phyloP scores from a whole-genome alignment of 2,888 invertebrate genomes.

The Alitta virens region DNA sequence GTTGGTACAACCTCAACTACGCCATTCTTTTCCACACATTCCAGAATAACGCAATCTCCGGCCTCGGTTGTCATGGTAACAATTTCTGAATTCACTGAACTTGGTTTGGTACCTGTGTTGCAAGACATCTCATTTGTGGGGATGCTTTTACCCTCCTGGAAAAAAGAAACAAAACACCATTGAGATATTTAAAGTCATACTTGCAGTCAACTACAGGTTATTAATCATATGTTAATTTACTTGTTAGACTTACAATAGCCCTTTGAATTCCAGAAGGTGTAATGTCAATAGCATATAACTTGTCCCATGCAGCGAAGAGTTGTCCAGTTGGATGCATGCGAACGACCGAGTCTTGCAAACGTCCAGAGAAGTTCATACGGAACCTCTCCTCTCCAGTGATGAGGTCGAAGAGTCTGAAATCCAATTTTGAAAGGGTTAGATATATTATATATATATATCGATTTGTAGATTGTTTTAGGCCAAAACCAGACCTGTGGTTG shows the following conservation, averaged over 20 bases:
- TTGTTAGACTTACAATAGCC: slow-evolving; percentile 15
- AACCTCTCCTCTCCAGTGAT: slow-evolving; percentile 12
- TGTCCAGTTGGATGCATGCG: slow-evolving; percentile 13
- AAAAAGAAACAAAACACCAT: too few relatives aligned
- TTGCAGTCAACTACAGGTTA: too few relatives aligned
- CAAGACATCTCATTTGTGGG: too few relatives aligned
- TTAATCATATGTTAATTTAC: too few relatives aligned
- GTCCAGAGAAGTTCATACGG: slow-evolving; percentile 16
- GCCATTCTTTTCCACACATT: not conserved
- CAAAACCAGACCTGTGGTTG: too few relatives aligned
- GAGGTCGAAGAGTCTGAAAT: slow-evolving; percentile 3
- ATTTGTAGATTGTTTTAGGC: too few relatives aligned
- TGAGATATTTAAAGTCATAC: too few relatives aligned
- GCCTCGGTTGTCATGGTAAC: not conserved
- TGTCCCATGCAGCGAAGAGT: slow-evolving; percentile 18
- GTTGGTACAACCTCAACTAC: not conserved
- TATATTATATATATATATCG: too few relatives aligned
- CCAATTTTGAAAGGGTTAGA: too few relatives aligned
- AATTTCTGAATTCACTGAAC: not conserved
- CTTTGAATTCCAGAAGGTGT: not conserved
- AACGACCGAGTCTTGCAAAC: slow-evolving; percentile 9
- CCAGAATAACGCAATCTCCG: not conserved
- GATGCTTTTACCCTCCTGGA: too few relatives aligned
- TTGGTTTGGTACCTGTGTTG: too few relatives aligned
- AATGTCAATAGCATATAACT: slow-evolving; percentile 17